These are phyloP conservation scores for Hymenochirus boettgeri DNA, from an alignment of 2,113 vertebrate species.

Conservation along the genomic window DNA sequence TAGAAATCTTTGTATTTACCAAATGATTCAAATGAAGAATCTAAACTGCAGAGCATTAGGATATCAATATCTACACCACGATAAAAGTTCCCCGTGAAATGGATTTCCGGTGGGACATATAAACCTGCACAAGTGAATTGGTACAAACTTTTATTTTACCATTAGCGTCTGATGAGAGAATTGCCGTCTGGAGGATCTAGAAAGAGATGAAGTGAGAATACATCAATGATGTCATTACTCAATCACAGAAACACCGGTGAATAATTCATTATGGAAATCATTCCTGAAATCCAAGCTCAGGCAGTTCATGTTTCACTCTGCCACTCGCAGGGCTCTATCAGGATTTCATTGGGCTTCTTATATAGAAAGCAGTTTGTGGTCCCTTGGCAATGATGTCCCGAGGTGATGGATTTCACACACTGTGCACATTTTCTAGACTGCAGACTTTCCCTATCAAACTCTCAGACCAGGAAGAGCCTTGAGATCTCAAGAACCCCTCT, in stretches of 20 bases:
- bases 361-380: conserved; percentile 16
- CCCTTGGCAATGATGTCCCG: rapidly evolving
- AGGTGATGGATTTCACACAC: conserved; percentile 6
- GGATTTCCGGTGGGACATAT: no score
- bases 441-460: conserved; percentile 20
- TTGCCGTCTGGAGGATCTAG: no score
- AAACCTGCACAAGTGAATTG: no score
- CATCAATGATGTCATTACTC: conserved; percentile 47
- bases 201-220: conserved; percentile 2
- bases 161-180: no score
- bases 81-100: no score
- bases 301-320: conserved; percentile 50
- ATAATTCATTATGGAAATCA: conserved; percentile 51
- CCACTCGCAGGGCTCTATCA: conserved; percentile 13
- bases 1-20: no score
- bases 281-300: conserved; percentile 46
- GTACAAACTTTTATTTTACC: no score
- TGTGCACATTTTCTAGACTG: conserved; percentile 17
- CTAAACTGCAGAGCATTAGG: no score
- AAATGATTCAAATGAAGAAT: no score
- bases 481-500: no score
- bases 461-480: no score
- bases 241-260: conserved; percentile 12
- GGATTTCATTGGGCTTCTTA: conserved; percentile 23
- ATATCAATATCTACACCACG: no score